Evolutionary conservation across 2,797 vertebrate genomes (phyloP).

Genomic region (Sebastes itinus): DNA sequence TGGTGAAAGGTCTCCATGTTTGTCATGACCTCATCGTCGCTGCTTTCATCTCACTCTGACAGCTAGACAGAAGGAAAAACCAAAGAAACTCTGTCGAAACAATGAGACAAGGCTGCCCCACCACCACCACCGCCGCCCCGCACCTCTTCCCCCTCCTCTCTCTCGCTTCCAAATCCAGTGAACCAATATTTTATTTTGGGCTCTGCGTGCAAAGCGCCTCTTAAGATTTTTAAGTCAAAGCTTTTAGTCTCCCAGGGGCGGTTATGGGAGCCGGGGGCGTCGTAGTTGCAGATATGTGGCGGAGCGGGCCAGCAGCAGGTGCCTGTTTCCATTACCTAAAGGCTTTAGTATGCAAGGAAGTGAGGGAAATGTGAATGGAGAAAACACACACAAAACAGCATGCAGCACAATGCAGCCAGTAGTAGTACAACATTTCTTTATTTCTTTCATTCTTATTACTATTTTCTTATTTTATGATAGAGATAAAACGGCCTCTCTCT

Average conservation of each 20-base stretch:
- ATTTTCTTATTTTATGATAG: background rate
- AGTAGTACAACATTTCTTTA: background rate
- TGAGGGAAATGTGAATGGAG: slow-evolving; percentile 55
- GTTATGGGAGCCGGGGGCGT: slow-evolving; percentile 66
- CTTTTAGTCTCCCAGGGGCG: slow-evolving; percentile 61
- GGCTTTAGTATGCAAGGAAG: slow-evolving; percentile 77
- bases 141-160: background rate
- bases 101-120: slow-evolving; percentile 35
- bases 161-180: slow-evolving; percentile 36
- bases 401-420: slow-evolving; percentile 8
- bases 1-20: slow-evolving; percentile 39
- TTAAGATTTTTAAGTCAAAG: slow-evolving; percentile 73
- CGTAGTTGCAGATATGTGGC: slow-evolving; percentile 61
- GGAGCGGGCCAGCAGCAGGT: slow-evolving; percentile 80
- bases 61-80: slow-evolving; percentile 43
- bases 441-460: background rate
- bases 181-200: slow-evolving; percentile 71
- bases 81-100: slow-evolving; percentile 53
- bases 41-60: slow-evolving; percentile 60
- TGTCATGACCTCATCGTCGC: slow-evolving; percentile 51
- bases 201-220: slow-evolving; percentile 73
- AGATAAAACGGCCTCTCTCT: background rate
- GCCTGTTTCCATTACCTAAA: slow-evolving; percentile 82
- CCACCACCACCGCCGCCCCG: background rate
- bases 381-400: slow-evolving; percentile 44